These are phyloP conservation scores for Sebastes miniatus DNA, from an alignment of 2,797 vertebrate species.

Conservation along the genomic window DNA sequence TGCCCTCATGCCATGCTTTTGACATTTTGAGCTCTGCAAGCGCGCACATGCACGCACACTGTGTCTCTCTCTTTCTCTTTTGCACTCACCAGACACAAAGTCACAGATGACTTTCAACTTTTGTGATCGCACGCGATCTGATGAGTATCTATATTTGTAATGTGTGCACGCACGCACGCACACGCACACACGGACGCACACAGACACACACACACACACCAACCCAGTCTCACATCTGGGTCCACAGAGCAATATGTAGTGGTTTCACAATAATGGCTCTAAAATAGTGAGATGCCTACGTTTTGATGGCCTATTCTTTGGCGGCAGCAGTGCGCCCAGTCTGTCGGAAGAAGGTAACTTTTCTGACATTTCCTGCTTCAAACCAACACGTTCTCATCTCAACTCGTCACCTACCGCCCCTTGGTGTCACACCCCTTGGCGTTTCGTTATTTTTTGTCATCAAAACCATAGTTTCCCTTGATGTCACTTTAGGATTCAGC, in stretches of 20 bases:
- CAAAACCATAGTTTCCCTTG: too few species aligned
- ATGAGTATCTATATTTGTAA: neutral
- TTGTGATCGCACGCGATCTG: neutral
- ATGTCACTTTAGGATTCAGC: too few species aligned
- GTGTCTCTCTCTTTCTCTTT: neutral
- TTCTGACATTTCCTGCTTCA: neutral
- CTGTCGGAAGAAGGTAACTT: neutral
- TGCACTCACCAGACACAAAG: neutral
- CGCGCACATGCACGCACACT: neutral
- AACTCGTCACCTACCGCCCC: neutral
- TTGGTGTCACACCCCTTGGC: too few species aligned
- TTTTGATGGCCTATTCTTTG: neutral
- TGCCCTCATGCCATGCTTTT: conserved; percentile 58
- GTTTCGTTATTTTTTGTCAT: too few species aligned
- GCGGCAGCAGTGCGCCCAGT: neutral
- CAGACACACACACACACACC: neutral
- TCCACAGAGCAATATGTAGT: neutral
- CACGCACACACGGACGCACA: neutral
- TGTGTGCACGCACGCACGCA: too few species aligned
- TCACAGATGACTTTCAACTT: conserved; percentile 1
- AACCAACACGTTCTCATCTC: neutral
- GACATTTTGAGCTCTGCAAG: conserved; percentile 64
- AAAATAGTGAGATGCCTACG: neutral
- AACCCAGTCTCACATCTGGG: neutral
- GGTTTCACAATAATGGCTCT: neutral